Base-by-base conservation (phyloP, 2,888 invertebrate species). In the Lampropteryx suffumata region DNA sequence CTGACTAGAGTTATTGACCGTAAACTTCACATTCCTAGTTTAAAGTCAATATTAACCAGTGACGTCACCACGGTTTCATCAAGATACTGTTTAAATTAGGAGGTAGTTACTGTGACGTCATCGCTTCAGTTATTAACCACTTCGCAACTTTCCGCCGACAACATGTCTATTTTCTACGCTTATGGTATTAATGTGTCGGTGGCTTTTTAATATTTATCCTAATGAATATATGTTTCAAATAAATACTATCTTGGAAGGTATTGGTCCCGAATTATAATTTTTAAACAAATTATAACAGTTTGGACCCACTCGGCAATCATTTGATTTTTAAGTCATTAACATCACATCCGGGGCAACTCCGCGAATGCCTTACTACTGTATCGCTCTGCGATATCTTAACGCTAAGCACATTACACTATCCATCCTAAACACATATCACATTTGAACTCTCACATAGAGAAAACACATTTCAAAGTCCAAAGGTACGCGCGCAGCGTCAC, bases 161-260 rank as follows among this genome's bases (percentile, higher is more conserved):
- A 71, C 64, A 62, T 81, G 79, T 86, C 82, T 90, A 89, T 86
- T 88, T 87, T 87, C 89, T 89, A 90, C 80, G 76, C 90, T 90
- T 90, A 90, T 87, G 86, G 82, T 88, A 87, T 88, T 86, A 89
- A 85, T 86, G 88, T 90, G 90, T 91, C 91, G 91, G 91, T 91
- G 91, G 89, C 89, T 86, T 90, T 87, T 86, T 84, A 86, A 81
- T 76, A 86, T 87, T 90, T 87, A 89, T 71, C 79, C 84, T 90
- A 88, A 88, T 83, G 84, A 90, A 87, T 86, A 88, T 81, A 85
- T 83, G 76, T 85, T 85, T 86, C 79, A 89, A 90, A 91, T 91
- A 91, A 91, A 88, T 90, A 91, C 90, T 90, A 91, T 87, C 79
- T 83, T 85, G 86, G 88, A 91, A 89, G 87, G 82, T 88, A 81